Evolutionary conservation across 2,888 invertebrate genomes (phyloP).

Genomic region (Anticlea derivata): DNA sequence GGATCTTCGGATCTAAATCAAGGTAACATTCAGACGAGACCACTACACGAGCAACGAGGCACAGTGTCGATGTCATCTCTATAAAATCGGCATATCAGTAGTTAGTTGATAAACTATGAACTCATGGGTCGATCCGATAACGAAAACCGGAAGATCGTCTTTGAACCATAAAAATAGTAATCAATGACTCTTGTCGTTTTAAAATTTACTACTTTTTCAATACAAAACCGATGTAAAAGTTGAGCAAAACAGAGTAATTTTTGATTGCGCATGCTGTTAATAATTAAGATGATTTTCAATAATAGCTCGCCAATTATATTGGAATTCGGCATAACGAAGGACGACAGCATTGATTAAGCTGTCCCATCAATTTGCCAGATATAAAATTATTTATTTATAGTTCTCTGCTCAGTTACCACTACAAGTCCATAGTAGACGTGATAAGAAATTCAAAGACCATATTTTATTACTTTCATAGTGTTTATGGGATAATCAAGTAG

Average conservation of each 20-base stretch:
- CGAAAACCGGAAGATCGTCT: conserved; percentile 8
- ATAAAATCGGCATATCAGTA: conserved; percentile 37
- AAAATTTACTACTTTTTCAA: background rate
- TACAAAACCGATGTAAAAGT: background rate
- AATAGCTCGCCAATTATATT: conserved; percentile 52
- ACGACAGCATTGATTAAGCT: conserved; percentile 47
- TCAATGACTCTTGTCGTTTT: background rate
- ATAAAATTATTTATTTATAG: conserved; percentile 15
- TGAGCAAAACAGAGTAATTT: background rate
- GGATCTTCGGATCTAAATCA: conserved; percentile 78
- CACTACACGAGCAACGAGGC: conserved; percentile 31
- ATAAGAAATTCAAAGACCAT: conserved; percentile 4
- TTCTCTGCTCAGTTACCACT: background rate
- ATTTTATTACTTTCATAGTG: too few relatives aligned
- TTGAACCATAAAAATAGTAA: background rate
- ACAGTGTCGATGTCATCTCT: conserved; percentile 43
- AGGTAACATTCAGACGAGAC: conserved; percentile 66
- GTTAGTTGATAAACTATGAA: conserved; percentile 21
- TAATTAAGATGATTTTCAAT: conserved; percentile 38
- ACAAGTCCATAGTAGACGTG: background rate
- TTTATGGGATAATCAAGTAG: too few relatives aligned
- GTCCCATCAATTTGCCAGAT: conserved; percentile 40
- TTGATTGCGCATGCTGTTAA: background rate
- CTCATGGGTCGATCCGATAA: background rate
- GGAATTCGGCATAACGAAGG: conserved; percentile 50